A percentile compares a stretch with the other conserved stretches of the same genome.
Conservation (phyloP, 2,888 invertebrate species). For the Calliphora vomitoria region DNA sequence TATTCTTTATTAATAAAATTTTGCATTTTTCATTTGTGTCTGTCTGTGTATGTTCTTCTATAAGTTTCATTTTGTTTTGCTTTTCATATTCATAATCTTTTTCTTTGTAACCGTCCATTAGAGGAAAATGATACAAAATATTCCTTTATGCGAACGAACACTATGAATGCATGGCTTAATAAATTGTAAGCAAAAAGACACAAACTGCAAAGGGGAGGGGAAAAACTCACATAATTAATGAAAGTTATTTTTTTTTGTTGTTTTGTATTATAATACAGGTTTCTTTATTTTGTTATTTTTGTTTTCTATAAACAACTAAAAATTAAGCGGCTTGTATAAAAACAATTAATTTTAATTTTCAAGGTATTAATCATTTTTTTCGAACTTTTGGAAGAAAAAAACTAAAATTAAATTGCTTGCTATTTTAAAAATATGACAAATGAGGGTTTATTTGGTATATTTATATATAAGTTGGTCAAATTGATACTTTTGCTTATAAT, state of each 20-base stretch:
- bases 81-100: background rate
- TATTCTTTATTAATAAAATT: conserved; percentile 58
- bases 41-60: background rate
- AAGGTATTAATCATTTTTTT: background rate
- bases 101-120: conserved; percentile 26
- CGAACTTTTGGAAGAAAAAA: background rate
- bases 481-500: background rate
- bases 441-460: background rate
- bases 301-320: background rate
- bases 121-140: conserved; percentile 39
- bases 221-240: conserved; percentile 40
- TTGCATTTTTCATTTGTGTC: conserved; percentile 48
- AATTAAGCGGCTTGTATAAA: background rate
- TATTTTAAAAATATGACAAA: background rate
- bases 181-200: conserved; percentile 27
- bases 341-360: conserved; percentile 1
- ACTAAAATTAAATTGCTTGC: background rate
- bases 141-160: background rate
- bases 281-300: background rate
- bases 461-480: background rate
- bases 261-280: conserved; percentile 10
- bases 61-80: background rate
- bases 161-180: conserved; percentile 40
- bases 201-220: conserved; percentile 15
- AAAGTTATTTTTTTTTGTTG: conserved; percentile 20